phyloP scores from a whole-genome alignment of 2,888 invertebrate species.

The Eupelmus urozonus region DNA sequence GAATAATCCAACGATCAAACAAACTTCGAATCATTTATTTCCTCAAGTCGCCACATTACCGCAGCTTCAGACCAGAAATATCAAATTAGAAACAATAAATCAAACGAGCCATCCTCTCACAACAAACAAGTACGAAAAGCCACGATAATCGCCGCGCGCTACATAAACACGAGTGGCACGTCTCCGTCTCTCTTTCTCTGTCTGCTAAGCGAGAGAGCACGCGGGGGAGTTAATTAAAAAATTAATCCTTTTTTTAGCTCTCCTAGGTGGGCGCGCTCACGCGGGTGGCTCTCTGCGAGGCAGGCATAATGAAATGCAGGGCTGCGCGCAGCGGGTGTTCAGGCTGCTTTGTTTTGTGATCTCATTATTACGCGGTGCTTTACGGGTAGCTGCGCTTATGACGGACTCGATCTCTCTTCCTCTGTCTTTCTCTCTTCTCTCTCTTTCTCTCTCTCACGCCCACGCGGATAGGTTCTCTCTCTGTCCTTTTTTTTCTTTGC shows the following conservation, averaged over 20 bases:
- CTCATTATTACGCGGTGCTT: slow-evolving; percentile 69
- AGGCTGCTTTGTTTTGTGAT: slow-evolving; percentile 65
- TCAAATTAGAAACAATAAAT: no score
- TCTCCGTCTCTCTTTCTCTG: no score
- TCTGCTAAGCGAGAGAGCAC: no score
- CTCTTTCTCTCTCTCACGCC: background rate
- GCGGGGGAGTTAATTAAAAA: slow-evolving; percentile 51
- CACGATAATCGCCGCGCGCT: no score
- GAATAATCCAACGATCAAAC: no score
- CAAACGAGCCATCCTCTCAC: no score
- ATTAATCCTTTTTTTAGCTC: slow-evolving; percentile 45
- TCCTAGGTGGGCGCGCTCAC: slow-evolving; percentile 41
- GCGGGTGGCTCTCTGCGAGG: slow-evolving; percentile 23
- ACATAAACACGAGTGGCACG: no score
- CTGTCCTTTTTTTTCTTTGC: background rate
- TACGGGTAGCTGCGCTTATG: slow-evolving; percentile 67
- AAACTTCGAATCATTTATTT: no score
- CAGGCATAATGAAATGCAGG: slow-evolving; percentile 49
- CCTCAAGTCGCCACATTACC: no score
- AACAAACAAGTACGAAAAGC: no score
- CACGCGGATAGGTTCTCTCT: no score
- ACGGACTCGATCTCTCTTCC: slow-evolving; percentile 48
- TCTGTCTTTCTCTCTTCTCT: background rate
- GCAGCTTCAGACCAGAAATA: no score
- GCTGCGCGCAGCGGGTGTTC: slow-evolving; percentile 41